These are phyloP conservation scores for Actinernus sp. DNA, from an alignment of 92 coral and sea anemone genomes.

Conservation along the genomic window DNA sequence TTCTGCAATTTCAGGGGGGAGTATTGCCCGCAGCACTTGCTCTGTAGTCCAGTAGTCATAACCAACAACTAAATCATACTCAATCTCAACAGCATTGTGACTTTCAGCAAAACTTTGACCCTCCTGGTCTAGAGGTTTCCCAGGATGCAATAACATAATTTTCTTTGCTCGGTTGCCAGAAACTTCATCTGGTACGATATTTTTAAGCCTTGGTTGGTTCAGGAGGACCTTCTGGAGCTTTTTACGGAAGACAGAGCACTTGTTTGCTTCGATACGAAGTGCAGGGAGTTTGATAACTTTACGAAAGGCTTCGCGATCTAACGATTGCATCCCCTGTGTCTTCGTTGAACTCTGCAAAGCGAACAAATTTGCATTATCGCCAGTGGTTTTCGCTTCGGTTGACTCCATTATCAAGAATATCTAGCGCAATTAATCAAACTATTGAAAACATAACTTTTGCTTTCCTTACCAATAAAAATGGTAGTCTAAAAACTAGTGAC, in stretches of 20 bases:
- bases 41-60: slow-evolving; percentile 93
- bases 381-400: too few species aligned
- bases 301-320: slow-evolving; percentile 68
- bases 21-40: slow-evolving; percentile 80
- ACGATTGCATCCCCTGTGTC: slow-evolving; percentile 57
- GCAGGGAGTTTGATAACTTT: slow-evolving; percentile 78
- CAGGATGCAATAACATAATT: slow-evolving; percentile 76
- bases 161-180: slow-evolving; percentile 46
- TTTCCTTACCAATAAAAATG: too few species aligned
- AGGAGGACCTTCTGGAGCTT: slow-evolving; percentile 69
- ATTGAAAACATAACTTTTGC: too few species aligned
- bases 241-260: slow-evolving; percentile 80
- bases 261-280: slow-evolving; percentile 85
- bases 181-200: slow-evolving; percentile 74
- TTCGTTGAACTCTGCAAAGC: too few species aligned
- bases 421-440: too few species aligned
- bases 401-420: too few species aligned
- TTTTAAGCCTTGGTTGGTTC: slow-evolving; percentile 82
- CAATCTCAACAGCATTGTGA: slow-evolving; percentile 60
- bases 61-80: slow-evolving; percentile 65
- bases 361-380: too few species aligned
- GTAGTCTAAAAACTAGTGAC: too few species aligned
- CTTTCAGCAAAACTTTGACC: slow-evolving; percentile 59
- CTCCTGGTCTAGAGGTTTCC: slow-evolving; percentile 37
- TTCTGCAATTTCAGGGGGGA: slow-evolving; percentile 83